Percentiles rank a stretch among this genome's conserved stretches.
Evolutionary conservation across 1,140 invertebrate genomes (phyloP).

Genomic region (Mizuhopecten yessoensis): DNA sequence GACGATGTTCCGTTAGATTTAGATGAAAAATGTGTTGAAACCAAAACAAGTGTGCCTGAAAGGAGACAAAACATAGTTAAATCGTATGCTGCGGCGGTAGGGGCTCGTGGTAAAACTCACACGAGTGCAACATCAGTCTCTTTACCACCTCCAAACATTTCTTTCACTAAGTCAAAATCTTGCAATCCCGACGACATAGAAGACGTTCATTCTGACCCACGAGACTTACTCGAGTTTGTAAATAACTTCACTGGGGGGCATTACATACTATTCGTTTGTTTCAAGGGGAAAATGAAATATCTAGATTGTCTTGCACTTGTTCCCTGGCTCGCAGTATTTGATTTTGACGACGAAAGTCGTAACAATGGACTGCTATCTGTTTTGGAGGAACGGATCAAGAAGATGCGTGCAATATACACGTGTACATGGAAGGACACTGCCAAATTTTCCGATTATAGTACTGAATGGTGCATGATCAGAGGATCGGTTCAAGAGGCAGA

Average conservation of each 20-base stretch:
- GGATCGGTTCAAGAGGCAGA: conserved; percentile 59
- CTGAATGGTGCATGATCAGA: conserved; percentile 65
- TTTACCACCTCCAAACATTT: background rate
- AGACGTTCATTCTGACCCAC: background rate
- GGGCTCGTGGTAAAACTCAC: background rate
- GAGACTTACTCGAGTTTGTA: conserved; percentile 42
- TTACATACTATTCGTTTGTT: conserved; percentile 36
- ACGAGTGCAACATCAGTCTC: background rate
- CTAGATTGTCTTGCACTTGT: conserved; percentile 55
- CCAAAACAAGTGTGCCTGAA: background rate
- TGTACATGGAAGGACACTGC: conserved; percentile 62
- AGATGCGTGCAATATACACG: conserved; percentile 48
- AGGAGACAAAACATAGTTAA: background rate
- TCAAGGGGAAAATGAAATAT: conserved; percentile 18
- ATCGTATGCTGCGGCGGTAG: background rate
- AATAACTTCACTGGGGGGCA: conserved; percentile 47
- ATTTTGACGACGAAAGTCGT: conserved; percentile 63
- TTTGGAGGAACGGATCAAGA: conserved; percentile 59
- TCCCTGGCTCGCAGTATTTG: conserved; percentile 66
- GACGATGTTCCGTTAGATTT: too few relatives aligned
- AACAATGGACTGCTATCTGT: conserved; percentile 50
- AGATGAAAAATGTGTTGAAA: background rate
- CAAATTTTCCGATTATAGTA: conserved; percentile 56
- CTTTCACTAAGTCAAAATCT: background rate
- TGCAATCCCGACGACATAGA: background rate